Conservation (phyloP, 2,888 invertebrate genomes). For the Teinopalpus imperialis region DNA sequence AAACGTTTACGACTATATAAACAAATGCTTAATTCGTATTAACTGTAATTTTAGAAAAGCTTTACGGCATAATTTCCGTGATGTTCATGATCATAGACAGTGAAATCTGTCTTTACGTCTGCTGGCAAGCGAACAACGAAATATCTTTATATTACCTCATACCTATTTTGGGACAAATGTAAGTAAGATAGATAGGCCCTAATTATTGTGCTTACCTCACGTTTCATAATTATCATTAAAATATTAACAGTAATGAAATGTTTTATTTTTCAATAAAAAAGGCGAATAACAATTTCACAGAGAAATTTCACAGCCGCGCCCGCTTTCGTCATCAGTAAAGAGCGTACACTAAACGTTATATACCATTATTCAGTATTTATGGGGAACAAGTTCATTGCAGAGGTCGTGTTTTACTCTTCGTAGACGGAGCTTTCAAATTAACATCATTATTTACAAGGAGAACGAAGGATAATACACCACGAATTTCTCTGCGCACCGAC, state of each 20-base stretch:
- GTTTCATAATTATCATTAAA: no score
- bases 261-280: no score
- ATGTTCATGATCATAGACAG: slow-evolving; percentile 1
- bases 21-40: neutral
- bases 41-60: neutral
- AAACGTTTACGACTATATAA: neutral
- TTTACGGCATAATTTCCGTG: neutral
- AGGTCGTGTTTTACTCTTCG: slow-evolving; percentile 7
- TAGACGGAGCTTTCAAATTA: slow-evolving; percentile 23
- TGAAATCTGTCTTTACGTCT: neutral
- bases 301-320: slow-evolving; percentile 2
- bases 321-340: slow-evolving; percentile 10
- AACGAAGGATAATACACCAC: slow-evolving; percentile 15
- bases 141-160: no score
- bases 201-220: no score
- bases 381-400: slow-evolving; percentile 3
- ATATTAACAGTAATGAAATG: no score
- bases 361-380: slow-evolving; percentile 17
- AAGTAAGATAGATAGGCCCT: no score
- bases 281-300: no score
- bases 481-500: slow-evolving; percentile 5
- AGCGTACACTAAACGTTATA: slow-evolving; percentile 7
- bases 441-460: slow-evolving; percentile 21
- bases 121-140: no score
- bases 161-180: no score